A percentile compares a stretch with the other conserved stretches of the same genome.
These are phyloP conservation scores for Trichosurus vulpecula DNA, from an alignment of 2,797 vertebrate genomes.

Conservation along the genomic window DNA sequence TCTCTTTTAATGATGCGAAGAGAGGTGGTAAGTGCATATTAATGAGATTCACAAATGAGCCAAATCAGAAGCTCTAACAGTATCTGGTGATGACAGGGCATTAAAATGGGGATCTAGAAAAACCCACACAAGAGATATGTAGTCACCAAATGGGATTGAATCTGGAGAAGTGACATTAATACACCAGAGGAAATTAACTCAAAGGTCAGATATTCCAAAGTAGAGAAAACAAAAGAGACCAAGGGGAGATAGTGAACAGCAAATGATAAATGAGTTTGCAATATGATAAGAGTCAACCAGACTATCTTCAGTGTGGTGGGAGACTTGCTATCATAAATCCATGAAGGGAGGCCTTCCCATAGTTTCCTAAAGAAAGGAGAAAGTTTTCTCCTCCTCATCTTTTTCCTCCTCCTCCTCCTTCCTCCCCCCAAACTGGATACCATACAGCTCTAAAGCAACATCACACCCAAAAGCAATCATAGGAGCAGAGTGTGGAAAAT, in stretches of 20 bases:
- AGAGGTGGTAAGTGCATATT: constrained; percentile 67
- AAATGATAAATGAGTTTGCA: background rate
- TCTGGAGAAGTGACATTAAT: background rate
- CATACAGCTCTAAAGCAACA: background rate
- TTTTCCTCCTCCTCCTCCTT: background rate
- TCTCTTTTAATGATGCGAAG: constrained; percentile 63
- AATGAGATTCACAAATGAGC: constrained; percentile 58
- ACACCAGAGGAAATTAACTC: background rate
- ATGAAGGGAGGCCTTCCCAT: background rate
- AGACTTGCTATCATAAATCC: background rate
- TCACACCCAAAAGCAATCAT: background rate
- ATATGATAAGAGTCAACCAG: background rate
- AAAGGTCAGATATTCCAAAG: background rate
- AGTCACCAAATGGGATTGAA: background rate
- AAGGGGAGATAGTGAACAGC: background rate
- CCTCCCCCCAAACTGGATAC: background rate
- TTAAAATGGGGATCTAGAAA: constrained; percentile 42
- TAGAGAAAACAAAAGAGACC: constrained; percentile 6
- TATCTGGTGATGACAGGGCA: constrained; percentile 43
- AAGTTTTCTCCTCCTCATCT: background rate
- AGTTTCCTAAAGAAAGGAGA: background rate
- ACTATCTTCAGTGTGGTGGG: background rate
- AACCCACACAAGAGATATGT: background rate
- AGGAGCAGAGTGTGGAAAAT: background rate
- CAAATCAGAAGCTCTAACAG: constrained; percentile 56